Percentiles rank a stretch among this genome's conserved stretches.
Evolutionary conservation across 2,113 vertebrate species (phyloP).

Genomic region (Hippopotamus amphibius): DNA sequence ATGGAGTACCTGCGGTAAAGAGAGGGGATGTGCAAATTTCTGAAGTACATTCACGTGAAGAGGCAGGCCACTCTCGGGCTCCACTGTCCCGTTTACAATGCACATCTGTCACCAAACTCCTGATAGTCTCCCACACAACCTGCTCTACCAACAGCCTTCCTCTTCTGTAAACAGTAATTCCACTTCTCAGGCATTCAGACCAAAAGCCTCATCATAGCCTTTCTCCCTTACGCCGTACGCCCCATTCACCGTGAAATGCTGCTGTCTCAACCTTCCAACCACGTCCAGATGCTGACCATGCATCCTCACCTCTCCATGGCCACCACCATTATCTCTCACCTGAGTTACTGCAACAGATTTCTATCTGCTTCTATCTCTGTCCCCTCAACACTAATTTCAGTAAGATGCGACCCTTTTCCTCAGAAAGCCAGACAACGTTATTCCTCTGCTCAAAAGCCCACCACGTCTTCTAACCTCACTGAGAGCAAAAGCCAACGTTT

Average conservation of each 20-base stretch:
- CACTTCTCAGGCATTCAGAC: neutral
- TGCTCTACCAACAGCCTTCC: neutral
- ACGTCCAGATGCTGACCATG: neutral
- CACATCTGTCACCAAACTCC: neutral
- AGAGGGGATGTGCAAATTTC: neutral
- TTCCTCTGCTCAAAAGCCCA: neutral
- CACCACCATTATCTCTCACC: neutral
- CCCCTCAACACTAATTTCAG: neutral
- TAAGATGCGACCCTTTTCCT: neutral
- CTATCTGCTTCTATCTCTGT: neutral
- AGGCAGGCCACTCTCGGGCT: neutral
- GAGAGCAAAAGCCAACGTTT: neutral
- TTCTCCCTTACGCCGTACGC: neutral
- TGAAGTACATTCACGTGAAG: neutral
- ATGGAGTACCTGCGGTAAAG: neutral
- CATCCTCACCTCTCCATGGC: neutral
- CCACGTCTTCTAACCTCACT: neutral
- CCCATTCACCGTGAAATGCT: slow-evolving; percentile 1
- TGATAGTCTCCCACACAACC: neutral
- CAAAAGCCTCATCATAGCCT: neutral
- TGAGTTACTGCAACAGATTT: neutral
- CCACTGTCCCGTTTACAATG: neutral
- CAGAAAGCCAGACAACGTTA: neutral
- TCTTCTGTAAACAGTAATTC: neutral
- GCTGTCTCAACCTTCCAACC: neutral